phyloP scores from a whole-genome alignment of 2,888 invertebrate genomes.

The Tachina fera region DNA sequence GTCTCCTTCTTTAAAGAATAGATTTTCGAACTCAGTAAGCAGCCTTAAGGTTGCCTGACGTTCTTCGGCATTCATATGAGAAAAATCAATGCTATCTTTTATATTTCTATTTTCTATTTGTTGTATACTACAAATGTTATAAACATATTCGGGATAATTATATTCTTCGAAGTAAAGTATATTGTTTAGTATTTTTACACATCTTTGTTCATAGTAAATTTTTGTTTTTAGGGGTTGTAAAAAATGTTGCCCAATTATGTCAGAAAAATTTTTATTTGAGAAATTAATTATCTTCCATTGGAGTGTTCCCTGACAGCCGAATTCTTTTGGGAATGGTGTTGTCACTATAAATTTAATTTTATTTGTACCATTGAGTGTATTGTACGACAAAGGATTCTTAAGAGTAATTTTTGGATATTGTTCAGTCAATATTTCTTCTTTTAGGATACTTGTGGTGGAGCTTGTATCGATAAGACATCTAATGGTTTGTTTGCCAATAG shows the following conservation, averaged over 20 bases:
- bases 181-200: constrained; percentile 15
- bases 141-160: constrained; percentile 16
- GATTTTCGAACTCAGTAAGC: constrained; percentile 36
- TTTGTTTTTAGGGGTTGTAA: neutral
- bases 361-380: constrained; percentile 24
- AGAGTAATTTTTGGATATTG: constrained; percentile 22
- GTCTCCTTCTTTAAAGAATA: constrained; percentile 63
- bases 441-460: constrained; percentile 32
- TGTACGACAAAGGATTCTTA: constrained; percentile 24
- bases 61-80: constrained; percentile 62
- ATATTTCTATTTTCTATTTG: constrained; percentile 37
- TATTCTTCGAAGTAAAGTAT: constrained; percentile 31
- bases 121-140: constrained; percentile 53
- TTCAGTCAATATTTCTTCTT: constrained; percentile 10
- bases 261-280: constrained; percentile 31
- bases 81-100: constrained; percentile 38
- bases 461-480: constrained; percentile 32
- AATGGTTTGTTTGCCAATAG: constrained; percentile 25
- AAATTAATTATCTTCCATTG: constrained; percentile 40
- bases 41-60: constrained; percentile 48
- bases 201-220: constrained; percentile 21
- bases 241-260: constrained; percentile 37
- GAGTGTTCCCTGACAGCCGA: no score
- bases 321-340: constrained; percentile 46
- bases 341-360: constrained; percentile 20